A percentile compares a stretch with the other conserved stretches of the same genome.
phyloP scores from a whole-genome alignment of 1,140 invertebrate genomes.

The Caerostris darwini region DNA sequence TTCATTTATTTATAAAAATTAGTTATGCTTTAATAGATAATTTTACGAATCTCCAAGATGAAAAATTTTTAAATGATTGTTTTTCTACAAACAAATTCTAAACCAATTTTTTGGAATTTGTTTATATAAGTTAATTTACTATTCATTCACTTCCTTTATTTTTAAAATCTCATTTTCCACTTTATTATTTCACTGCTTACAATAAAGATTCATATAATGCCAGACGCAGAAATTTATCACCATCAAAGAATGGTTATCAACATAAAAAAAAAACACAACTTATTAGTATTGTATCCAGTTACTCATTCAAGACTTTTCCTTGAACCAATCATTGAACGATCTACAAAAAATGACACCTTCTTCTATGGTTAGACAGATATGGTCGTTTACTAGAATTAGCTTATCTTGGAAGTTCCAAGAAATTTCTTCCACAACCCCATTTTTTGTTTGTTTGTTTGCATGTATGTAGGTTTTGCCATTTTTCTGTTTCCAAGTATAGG shows the following conservation, averaged over 20 bases:
- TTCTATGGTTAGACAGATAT: slow-evolving; percentile 9
- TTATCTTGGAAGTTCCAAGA: slow-evolving; percentile 32
- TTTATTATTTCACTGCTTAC: neutral
- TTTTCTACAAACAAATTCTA: no score
- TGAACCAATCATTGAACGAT: neutral
- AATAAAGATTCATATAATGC: neutral
- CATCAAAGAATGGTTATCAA: neutral
- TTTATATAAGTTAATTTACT: neutral
- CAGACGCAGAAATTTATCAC: neutral
- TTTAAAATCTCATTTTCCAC: neutral
- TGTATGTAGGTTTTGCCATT: neutral
- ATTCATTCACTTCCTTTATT: neutral
- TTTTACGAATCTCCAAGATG: no score
- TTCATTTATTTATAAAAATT: no score
- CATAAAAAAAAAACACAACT: neutral
- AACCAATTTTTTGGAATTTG: no score
- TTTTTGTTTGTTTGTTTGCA: slow-evolving; percentile 15
- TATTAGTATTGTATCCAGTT: neutral
- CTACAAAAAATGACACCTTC: slow-evolving; percentile 16
- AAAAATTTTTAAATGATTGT: no score
- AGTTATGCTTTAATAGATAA: no score
- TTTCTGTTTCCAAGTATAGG: neutral
- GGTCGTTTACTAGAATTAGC: slow-evolving; percentile 44
- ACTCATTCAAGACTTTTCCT: neutral
- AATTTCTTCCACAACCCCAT: neutral